Evolutionary conservation across 2,888 invertebrate genomes (phyloP), one percentile per base, ranked within the genome.

Genomic region (Lithophane leautieri): DNA sequence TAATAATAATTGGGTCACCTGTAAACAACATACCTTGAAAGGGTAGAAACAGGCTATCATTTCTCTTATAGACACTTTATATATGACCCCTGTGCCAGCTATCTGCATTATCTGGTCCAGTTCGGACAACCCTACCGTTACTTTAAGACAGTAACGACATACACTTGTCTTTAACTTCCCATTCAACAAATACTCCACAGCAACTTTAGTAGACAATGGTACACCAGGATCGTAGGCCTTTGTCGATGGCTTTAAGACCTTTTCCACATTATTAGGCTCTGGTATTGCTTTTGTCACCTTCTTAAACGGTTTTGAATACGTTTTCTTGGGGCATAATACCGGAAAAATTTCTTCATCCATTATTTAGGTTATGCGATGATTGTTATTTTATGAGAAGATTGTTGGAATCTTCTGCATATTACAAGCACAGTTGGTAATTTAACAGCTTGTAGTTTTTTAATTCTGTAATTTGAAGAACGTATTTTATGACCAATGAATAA

Each of bases 11-110:
- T 81, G 25, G 76, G 76, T 79, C 71, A 82, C 14, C n/a, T n/a
- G 16, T 14, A 11, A 69, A 63, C n/a, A 58, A 66, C 83, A 83
- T 88, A 95, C 96, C 94, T 96, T 92, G 76, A 93, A 92, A n/a
- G 96, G 95, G 89, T 96, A 91, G 77, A 96, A 93, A 85, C 92
- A 92, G 2, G 95, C 94, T 2, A 96, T 89, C 90, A 96, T 95
- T 82, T 95, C 93, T 62, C 91, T 90, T 67, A 96, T 90, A 47
- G 94, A 90, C 25, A 96, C 93, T 85, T 94, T 94, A 76, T 94
- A 95, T 3, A 94, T 52, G 2, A 89, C 87, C 54, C 91, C 92
- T 68, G 90, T 89, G 44, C 92, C 91, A 16, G 91, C 94, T 54
- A 96, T 88, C 63, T 95, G 92, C 54, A 95, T 84, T 47, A 94